Conservation (phyloP, 2,888 invertebrate species). For the Drosophila hamatofila region DNA sequence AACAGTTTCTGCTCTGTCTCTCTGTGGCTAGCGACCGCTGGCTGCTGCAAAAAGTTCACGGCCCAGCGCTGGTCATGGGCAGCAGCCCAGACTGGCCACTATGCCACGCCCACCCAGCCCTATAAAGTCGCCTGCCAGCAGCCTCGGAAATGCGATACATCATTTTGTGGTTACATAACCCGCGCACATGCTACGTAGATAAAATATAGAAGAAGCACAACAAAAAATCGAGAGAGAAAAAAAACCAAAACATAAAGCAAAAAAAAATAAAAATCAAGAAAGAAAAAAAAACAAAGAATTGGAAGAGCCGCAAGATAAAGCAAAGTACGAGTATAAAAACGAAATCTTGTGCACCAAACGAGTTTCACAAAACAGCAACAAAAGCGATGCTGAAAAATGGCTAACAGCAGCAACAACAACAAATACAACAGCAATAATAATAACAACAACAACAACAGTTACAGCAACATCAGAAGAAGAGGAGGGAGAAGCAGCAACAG, state of each 20-base stretch:
- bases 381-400: conserved; percentile 51
- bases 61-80: conserved; percentile 34
- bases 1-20: neutral
- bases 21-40: conserved; percentile 4
- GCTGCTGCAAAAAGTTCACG: conserved; percentile 33
- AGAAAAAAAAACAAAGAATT: conserved; percentile 11
- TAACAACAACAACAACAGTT: neutral
- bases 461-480: conserved; percentile 4
- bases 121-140: conserved; percentile 12
- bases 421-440: neutral
- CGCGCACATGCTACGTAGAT: conserved; percentile 75
- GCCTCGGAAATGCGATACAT: conserved; percentile 71
- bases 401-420: conserved; percentile 27
- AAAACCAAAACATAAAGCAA: neutral
- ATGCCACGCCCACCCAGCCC: too few species aligned
- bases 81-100: too few species aligned
- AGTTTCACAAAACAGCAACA: conserved; percentile 59
- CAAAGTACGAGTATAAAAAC: conserved; percentile 51
- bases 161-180: conserved; percentile 76
- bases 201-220: conserved; percentile 37
- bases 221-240: conserved; percentile 7
- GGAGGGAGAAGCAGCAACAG: neutral
- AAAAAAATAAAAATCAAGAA: neutral
- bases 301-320: conserved; percentile 61
- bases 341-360: conserved; percentile 68